Evolutionary conservation across 2,888 invertebrate species (phyloP).

Genomic region (Agrochola macilenta): DNA sequence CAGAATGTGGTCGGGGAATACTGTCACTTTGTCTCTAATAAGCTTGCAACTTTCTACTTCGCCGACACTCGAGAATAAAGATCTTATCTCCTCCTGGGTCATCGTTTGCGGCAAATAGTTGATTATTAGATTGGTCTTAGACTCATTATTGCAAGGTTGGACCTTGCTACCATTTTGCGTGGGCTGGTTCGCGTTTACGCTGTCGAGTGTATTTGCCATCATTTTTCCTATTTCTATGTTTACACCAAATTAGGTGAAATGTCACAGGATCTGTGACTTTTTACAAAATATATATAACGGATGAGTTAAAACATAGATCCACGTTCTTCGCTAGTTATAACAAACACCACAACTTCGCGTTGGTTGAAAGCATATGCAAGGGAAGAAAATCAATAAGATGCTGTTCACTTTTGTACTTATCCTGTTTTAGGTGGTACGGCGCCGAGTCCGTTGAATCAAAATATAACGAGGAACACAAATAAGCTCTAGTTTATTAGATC

Average conservation of each 20-base stretch:
- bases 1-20: conserved; percentile 90
- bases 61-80: conserved; percentile 98
- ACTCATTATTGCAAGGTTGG: conserved; percentile 95
- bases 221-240: conserved; percentile 84
- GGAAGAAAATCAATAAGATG: conserved; percentile 91
- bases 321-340: conserved; percentile 78
- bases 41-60: conserved; percentile 99
- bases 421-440: conserved; percentile 83
- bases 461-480: conserved; percentile 87
- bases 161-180: conserved; percentile 95
- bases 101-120: conserved; percentile 99
- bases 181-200: conserved; percentile 89
- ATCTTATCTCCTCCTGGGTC: conserved; percentile 98
- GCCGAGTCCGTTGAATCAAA: conserved; percentile 86
- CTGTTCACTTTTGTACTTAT: conserved; percentile 89
- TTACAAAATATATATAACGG: conserved; percentile 73
- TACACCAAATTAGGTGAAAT: conserved; percentile 81
- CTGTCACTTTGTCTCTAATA: conserved; percentile 98
- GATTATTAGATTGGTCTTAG: conserved; percentile 99
- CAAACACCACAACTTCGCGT: conserved; percentile 89
- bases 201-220: conserved; percentile 90
- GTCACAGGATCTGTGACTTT: conserved; percentile 77
- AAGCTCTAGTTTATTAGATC: conserved; percentile 89
- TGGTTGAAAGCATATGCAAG: conserved; percentile 90
- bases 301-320: conserved; percentile 80